Percentiles rank a stretch among this genome's conserved stretches.
Evolutionary conservation across 2,113 vertebrate genomes (phyloP).

Genomic region (Zonotrichia leucophrys): DNA sequence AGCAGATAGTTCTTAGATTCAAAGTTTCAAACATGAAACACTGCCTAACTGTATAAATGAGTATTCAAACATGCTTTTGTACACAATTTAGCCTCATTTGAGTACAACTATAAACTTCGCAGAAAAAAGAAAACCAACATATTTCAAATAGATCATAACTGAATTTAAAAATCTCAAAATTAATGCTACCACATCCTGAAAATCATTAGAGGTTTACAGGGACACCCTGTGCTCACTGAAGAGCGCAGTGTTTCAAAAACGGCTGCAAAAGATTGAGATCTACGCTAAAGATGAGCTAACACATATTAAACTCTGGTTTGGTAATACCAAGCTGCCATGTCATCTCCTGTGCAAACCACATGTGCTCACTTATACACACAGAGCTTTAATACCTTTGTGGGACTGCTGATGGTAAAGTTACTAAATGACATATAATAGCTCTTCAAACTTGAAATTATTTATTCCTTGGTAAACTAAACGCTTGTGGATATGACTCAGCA

Average conservation of each 20-base stretch:
- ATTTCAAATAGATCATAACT: neutral
- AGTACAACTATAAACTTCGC: neutral
- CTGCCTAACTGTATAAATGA: neutral
- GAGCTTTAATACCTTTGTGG: neutral
- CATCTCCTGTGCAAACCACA: neutral
- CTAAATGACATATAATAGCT: neutral
- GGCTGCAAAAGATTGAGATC: neutral
- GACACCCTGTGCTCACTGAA: neutral
- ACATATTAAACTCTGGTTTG: neutral
- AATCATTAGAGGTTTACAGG: neutral
- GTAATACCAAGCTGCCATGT: neutral
- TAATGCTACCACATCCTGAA: neutral
- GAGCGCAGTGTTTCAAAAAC: neutral
- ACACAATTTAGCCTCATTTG: neutral
- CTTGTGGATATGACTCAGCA: neutral
- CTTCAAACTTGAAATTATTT: neutral
- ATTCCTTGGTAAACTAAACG: neutral
- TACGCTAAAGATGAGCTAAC: neutral
- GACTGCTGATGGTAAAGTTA: neutral
- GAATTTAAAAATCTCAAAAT: neutral
- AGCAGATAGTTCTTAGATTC: neutral
- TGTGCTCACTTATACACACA: neutral
- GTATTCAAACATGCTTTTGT: neutral
- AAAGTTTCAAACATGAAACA: neutral
- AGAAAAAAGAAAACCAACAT: neutral